Base-by-base conservation (phyloP, 2,797 vertebrate species). In the Enteromius argenteus region DNA sequence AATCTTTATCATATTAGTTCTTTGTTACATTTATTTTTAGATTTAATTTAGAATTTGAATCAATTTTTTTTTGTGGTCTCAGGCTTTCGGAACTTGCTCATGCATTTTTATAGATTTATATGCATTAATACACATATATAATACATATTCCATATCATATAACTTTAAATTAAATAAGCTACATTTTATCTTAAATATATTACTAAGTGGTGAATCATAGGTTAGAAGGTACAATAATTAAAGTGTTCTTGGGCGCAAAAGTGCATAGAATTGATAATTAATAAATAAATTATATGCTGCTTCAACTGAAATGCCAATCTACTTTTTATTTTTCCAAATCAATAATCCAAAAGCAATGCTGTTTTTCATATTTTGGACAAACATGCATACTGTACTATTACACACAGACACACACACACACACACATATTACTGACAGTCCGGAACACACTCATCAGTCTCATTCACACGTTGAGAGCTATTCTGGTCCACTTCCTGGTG, bases 391-490 rank as follows among this genome's bases (percentile, higher is more conserved):
- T 49, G 42, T 1, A 51, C 27, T 67, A 62, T 27, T 9, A 74
- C 30, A 77, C 35, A 37, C 73, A 56, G n/a, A 13, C 46, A 62
- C 7, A 30, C 9, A 44, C 67, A 80, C 58, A 73, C 64, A 78
- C 53, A 75, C 44, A 66, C 14, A 82, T 85, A 88, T 88, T 89
- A 90, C 87, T 77, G 53, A 78, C 78, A 81, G 73, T 51, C 72
- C 76, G 71, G 81, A 86, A 73, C 69, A 66, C 62, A 74, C 60
- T 86, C 69, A 83, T 83, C 51, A 53, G 68, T 79, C 80, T 86
- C 80, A 83, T 86, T 83, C 75, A 79, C 81, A 79, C 51, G 1
- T 75, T 73, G 62, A 68, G 60, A 80, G 81, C 81, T 86, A 86
- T 86, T 86, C 82, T 74, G 51, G 69, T 83, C 58, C 64, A 62